These are phyloP conservation scores for Melanotus villosus DNA, from an alignment of 2,888 invertebrate genomes.

Conservation along the genomic window DNA sequence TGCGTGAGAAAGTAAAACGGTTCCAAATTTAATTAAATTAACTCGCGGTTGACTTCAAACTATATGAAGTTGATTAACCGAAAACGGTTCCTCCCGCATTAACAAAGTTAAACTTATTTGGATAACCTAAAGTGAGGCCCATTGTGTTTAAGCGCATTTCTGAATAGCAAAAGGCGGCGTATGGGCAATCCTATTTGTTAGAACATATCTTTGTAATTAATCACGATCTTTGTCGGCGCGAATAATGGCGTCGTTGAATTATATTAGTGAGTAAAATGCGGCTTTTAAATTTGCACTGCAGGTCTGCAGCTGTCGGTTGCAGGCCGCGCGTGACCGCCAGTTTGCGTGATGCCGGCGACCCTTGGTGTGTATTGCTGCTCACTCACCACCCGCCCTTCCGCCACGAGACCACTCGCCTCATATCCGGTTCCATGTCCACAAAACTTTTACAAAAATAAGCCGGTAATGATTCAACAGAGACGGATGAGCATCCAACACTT, in stretches of 20 bases:
- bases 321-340: constrained; percentile 40
- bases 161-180: constrained; percentile 8
- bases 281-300: constrained; percentile 40
- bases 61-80: constrained; percentile 28
- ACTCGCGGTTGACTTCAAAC: constrained; percentile 1
- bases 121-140: constrained; percentile 7
- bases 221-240: constrained; percentile 39
- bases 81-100: constrained; percentile 13
- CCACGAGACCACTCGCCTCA: constrained; percentile 46
- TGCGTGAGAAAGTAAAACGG: constrained; percentile 6
- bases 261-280: constrained; percentile 34
- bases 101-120: constrained; percentile 18
- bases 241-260: constrained; percentile 37
- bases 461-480: constrained; percentile 20
- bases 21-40: constrained; percentile 27
- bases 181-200: constrained; percentile 32
- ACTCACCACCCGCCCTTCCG: constrained; percentile 47
- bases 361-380: constrained; percentile 43
- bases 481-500: too few relatives aligned
- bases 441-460: constrained; percentile 20
- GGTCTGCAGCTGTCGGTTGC: constrained; percentile 35
- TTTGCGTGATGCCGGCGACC: constrained; percentile 36
- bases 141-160: neutral
- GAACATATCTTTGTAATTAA: constrained; percentile 40
- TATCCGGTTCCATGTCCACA: constrained; percentile 41